Evolutionary conservation across 1,140 invertebrate species (phyloP).

Genomic region (Polypedilum vanderplanki): DNA sequence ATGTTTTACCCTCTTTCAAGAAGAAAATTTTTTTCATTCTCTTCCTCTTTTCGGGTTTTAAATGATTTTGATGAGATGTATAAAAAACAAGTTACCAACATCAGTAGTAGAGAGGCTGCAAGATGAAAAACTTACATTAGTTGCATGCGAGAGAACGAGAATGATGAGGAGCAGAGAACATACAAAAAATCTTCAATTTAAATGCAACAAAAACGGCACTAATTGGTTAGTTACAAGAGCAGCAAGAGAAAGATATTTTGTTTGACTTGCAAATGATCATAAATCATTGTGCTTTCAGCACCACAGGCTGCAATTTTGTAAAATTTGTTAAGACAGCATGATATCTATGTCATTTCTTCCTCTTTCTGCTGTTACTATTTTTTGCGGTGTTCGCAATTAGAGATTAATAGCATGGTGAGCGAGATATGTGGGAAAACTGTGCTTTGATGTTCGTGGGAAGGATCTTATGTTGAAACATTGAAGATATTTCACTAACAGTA

Average conservation of each 20-base stretch:
- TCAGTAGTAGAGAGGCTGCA: not conserved
- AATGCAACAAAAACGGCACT: constrained; percentile 11
- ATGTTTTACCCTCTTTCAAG: not conserved
- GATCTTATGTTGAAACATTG: too few species aligned
- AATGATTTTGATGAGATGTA: constrained; percentile 7
- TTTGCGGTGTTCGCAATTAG: too few species aligned
- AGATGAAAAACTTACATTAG: not conserved
- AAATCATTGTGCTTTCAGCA: constrained; percentile 18
- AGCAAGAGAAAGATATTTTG: not conserved
- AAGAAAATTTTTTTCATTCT: not conserved
- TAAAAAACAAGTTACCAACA: not conserved
- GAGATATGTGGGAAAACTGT: too few species aligned
- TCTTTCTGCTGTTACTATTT: too few species aligned
- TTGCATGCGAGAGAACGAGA: not conserved
- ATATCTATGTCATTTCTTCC: too few species aligned
- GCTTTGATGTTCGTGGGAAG: too few species aligned
- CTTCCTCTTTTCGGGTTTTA: not conserved
- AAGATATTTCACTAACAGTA: too few species aligned
- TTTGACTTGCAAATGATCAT: constrained; percentile 2
- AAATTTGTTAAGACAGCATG: too few species aligned
- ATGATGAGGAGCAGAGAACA: too few species aligned
- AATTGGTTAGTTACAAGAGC: not conserved
- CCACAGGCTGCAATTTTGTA: not conserved
- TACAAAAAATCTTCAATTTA: not conserved
- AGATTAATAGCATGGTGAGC: too few species aligned